phyloP scores from a whole-genome alignment of 1,140 invertebrate genomes.

The Drosophila ogumai region DNA sequence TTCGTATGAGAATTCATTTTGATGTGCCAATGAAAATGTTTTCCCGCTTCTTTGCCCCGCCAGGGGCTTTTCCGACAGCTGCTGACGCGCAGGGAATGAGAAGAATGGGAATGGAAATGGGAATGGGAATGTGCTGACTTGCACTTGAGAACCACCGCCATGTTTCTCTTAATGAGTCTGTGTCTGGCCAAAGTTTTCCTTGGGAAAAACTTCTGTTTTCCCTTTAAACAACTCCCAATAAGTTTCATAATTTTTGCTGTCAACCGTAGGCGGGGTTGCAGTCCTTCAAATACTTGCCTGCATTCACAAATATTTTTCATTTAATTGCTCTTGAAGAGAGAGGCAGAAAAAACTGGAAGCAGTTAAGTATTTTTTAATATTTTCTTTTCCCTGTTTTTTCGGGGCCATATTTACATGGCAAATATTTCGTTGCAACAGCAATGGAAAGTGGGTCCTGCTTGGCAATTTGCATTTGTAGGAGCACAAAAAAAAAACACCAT shows the following conservation, averaged over 20 bases:
- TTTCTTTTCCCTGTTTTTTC: slow-evolving; percentile 9
- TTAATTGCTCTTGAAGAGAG: slow-evolving; percentile 71
- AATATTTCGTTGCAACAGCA: slow-evolving; percentile 56
- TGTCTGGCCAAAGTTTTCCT: slow-evolving; percentile 20
- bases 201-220: slow-evolving; percentile 6
- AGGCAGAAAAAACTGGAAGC: slow-evolving; percentile 3
- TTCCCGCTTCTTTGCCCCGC: slow-evolving; percentile 6
- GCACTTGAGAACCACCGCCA: slow-evolving; percentile 35
- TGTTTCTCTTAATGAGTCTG: slow-evolving; percentile 40
- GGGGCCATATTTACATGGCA: slow-evolving; percentile 73
- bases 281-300: slow-evolving; percentile 57
- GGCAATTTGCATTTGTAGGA: slow-evolving; percentile 61
- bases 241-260: slow-evolving; percentile 35
- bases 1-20: slow-evolving; percentile 60
- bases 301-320: slow-evolving; percentile 78
- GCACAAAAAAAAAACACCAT: slow-evolving; percentile 1
- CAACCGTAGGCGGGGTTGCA: slow-evolving; percentile 23
- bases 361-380: slow-evolving; percentile 17
- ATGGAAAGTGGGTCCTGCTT: slow-evolving; percentile 22
- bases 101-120: slow-evolving; percentile 7
- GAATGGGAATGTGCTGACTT: slow-evolving; percentile 29
- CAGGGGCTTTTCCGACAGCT: slow-evolving; percentile 27
- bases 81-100: slow-evolving; percentile 31
- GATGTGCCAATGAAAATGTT: slow-evolving; percentile 71
- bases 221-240: slow-evolving; percentile 39